phyloP scores from a whole-genome alignment of 2,888 invertebrate genomes.

The Fragum sueziense region DNA sequence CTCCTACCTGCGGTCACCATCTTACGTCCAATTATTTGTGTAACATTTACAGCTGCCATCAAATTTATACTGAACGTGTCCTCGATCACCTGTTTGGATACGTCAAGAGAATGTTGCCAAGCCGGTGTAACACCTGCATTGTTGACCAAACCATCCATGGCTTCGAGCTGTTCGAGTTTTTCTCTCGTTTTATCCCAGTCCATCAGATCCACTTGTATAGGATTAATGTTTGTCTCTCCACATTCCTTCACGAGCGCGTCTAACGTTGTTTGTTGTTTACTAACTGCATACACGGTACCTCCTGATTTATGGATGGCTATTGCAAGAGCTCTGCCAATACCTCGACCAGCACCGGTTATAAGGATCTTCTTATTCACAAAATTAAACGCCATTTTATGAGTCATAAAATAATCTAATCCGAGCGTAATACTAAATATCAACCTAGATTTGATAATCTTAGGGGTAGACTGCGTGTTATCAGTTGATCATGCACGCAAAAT shows the following conservation, averaged over 20 bases:
- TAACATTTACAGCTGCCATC: constrained; percentile 92
- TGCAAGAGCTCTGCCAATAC: constrained; percentile 90
- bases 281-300: constrained; percentile 90
- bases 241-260: constrained; percentile 84
- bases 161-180: constrained; percentile 86
- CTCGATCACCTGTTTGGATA: constrained; percentile 88
- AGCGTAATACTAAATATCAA: too few relatives aligned
- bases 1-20: constrained; percentile 88
- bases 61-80: constrained; percentile 89
- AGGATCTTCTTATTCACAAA: constrained; percentile 88
- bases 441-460: too few relatives aligned
- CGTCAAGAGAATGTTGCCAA: constrained; percentile 88
- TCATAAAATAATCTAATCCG: too few relatives aligned
- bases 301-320: constrained; percentile 87
- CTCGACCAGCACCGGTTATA: constrained; percentile 94
- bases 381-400: constrained; percentile 45
- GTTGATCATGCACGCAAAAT: too few relatives aligned
- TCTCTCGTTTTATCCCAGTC: constrained; percentile 89
- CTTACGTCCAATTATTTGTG: constrained; percentile 88
- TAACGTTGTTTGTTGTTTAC: constrained; percentile 87
- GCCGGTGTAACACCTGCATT: constrained; percentile 91
- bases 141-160: constrained; percentile 92
- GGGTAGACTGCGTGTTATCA: too few relatives aligned
- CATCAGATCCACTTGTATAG: constrained; percentile 87
- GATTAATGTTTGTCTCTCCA: constrained; percentile 55